Evolutionary conservation across 1,140 invertebrate species (phyloP).

Genomic region (Littorina saxatilis): DNA sequence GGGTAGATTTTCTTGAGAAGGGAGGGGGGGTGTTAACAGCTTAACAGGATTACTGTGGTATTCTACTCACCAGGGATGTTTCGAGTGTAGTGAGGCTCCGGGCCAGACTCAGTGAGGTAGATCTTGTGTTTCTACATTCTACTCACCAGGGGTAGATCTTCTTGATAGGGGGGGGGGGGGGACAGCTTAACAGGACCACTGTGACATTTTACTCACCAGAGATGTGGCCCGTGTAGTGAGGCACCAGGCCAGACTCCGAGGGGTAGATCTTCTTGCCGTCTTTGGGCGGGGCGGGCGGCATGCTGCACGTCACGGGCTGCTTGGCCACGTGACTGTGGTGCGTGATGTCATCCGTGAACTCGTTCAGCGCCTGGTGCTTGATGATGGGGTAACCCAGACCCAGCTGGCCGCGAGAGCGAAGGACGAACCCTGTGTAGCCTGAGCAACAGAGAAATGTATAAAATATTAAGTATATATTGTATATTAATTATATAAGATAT

Average conservation of each 20-base stretch:
- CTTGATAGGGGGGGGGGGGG: neutral
- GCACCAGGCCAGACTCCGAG: constrained; percentile 60
- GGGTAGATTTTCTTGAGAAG: too few species aligned
- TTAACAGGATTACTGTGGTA: too few species aligned
- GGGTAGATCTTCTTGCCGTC: constrained; percentile 63
- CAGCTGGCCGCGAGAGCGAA: constrained; percentile 55
- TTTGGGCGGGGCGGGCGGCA: neutral
- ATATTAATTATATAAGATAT: neutral
- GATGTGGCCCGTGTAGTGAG: constrained; percentile 69
- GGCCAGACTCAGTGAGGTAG: neutral
- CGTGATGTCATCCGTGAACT: constrained; percentile 61
- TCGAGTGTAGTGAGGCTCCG: constrained; percentile 17
- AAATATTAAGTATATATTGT: neutral
- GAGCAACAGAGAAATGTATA: neutral
- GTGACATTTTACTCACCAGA: constrained; percentile 60
- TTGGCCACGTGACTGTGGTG: constrained; percentile 24
- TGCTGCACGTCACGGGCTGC: constrained; percentile 42
- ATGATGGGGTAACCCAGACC: constrained; percentile 65
- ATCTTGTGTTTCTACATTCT: neutral
- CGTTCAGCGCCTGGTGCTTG: constrained; percentile 63
- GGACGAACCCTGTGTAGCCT: constrained; percentile 67
- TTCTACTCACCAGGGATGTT: constrained; percentile 29
- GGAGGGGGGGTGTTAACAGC: too few species aligned
- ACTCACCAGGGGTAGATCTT: neutral
- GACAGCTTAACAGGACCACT: too few species aligned